A percentile compares a stretch with the other conserved stretches of the same genome.
These are phyloP conservation scores for Umimayanthus kanabou DNA, from an alignment of 92 coral and sea anemone species.

Conservation along the genomic window DNA sequence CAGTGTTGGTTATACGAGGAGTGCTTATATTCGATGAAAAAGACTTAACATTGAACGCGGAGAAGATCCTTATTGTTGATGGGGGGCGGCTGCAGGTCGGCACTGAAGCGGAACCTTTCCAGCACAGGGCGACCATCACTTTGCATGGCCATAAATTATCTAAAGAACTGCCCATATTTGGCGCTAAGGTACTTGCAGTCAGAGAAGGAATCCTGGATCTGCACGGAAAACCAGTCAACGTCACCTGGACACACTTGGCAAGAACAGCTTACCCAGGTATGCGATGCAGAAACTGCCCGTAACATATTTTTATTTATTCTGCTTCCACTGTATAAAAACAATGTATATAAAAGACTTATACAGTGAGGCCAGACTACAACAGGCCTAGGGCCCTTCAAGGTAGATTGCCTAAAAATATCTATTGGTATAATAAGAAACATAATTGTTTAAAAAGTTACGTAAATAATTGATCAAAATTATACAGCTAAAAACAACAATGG, in stretches of 20 bases:
- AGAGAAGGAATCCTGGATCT: conserved; percentile 89
- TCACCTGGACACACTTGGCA: conserved; percentile 92
- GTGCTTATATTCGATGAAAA: conserved; percentile 85
- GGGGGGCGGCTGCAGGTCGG: conserved; percentile 89
- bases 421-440: too few species aligned
- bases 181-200: conserved; percentile 87
- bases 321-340: too few species aligned
- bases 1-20: conserved; percentile 79
- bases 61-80: conserved; percentile 80
- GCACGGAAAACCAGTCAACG: conserved; percentile 78
- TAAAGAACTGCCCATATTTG: conserved; percentile 80
- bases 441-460: too few species aligned
- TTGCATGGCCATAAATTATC: conserved; percentile 74
- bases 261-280: conserved; percentile 69
- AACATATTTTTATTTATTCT: too few species aligned
- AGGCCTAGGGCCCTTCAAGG: too few species aligned
- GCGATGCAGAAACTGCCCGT: too few species aligned
- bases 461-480: too few species aligned
- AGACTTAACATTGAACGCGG: conserved; percentile 76
- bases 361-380: too few species aligned
- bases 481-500: too few species aligned
- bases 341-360: too few species aligned
- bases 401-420: too few species aligned
- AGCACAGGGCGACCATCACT: conserved; percentile 84
- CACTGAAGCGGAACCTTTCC: conserved; percentile 73